Percentiles rank a stretch among this genome's conserved stretches.
phyloP scores from a whole-genome alignment of 2,797 vertebrate genomes.

The Tympanoctomys barrerae region DNA sequence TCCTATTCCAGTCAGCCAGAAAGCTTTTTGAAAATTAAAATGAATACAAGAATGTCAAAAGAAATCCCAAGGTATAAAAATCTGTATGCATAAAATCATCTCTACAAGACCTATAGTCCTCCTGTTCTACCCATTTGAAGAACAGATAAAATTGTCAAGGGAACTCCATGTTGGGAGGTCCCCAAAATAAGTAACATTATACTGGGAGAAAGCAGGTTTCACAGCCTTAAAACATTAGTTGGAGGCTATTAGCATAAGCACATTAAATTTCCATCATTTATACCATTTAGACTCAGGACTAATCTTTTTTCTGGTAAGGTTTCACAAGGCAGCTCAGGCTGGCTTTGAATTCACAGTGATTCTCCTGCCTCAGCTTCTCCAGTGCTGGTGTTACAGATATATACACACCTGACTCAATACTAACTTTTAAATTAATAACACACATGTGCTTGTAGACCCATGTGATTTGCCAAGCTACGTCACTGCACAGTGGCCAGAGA shows the following conservation, averaged over 20 bases:
- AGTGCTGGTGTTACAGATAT: too few relatives aligned
- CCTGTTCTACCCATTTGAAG: neutral
- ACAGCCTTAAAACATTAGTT: neutral
- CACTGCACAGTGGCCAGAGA: neutral
- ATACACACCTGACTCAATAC: neutral
- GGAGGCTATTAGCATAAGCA: neutral
- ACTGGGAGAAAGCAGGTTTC: neutral
- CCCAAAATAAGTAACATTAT: neutral
- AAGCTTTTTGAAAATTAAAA: conserved; percentile 24
- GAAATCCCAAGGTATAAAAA: neutral
- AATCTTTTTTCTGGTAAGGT: too few relatives aligned
- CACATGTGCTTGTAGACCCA: neutral
- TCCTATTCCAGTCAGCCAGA: neutral
- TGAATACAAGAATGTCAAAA: neutral
- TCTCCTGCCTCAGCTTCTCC: too few relatives aligned
- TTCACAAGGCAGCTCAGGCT: too few relatives aligned
- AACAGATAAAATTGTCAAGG: neutral
- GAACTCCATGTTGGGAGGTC: neutral
- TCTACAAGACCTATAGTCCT: neutral
- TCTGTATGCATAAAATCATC: neutral
- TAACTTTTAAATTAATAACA: neutral
- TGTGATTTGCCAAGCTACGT: neutral
- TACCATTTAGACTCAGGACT: neutral
- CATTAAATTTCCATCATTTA: neutral
- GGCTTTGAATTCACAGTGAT: too few relatives aligned